Evolutionary conservation across 64 coral and sea anemone genomes (phyloP).

Genomic region (Catalaphyllia jardinei): DNA sequence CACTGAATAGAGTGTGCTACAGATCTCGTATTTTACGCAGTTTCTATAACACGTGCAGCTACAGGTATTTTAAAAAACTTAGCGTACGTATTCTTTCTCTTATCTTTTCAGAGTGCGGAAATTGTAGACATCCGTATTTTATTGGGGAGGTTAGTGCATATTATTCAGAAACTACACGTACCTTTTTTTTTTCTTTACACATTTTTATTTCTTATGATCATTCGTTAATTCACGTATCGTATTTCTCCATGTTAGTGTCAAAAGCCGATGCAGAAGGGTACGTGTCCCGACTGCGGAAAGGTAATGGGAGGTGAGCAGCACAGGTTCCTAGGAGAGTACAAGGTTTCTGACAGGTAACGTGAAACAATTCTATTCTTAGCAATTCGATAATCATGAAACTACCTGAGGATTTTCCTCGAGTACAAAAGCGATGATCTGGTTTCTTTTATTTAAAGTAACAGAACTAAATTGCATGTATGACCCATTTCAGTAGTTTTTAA

Average conservation of each 20-base stretch:
- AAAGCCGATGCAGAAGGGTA: constrained; percentile 13
- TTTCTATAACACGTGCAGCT: no score
- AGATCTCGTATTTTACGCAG: no score
- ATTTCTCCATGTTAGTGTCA: neutral
- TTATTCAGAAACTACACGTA: neutral
- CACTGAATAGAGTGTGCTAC: no score
- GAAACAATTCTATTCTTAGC: neutral
- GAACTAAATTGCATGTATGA: neutral
- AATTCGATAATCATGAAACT: no score
- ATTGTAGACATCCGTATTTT: constrained; percentile 23
- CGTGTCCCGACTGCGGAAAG: constrained; percentile 18
- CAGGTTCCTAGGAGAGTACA: neutral
- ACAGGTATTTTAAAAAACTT: no score
- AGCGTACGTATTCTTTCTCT: no score
- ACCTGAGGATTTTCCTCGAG: neutral
- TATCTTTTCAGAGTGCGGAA: constrained; percentile 28
- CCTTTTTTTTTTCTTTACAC: no score
- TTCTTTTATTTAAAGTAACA: neutral
- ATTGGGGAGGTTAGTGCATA: constrained; percentile 21
- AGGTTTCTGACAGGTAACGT: constrained; percentile 11
- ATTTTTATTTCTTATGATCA: no score
- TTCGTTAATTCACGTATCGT: no score
- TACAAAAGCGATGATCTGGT: neutral
- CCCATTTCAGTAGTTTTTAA: neutral
- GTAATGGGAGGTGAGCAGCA: constrained; percentile 12